Evolutionary conservation across 1,140 invertebrate genomes (phyloP).

Genomic region (Zaprionus taronus): DNA sequence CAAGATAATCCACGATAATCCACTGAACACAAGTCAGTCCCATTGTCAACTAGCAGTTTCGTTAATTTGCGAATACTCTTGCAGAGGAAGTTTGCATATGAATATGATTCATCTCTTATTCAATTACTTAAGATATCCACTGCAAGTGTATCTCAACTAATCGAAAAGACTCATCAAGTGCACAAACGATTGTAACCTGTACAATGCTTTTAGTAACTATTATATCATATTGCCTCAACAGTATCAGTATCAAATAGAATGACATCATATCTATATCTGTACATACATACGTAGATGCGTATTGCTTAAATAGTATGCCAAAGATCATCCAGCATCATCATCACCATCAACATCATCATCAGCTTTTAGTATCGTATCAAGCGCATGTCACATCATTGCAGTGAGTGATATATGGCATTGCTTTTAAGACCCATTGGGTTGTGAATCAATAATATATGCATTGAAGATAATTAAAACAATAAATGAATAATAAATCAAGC

Average conservation of each 20-base stretch:
- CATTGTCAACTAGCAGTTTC: not conserved
- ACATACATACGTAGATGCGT: slow-evolving; percentile 14
- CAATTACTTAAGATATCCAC: not conserved
- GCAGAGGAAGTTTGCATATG: slow-evolving; percentile 8
- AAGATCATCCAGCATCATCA: not conserved
- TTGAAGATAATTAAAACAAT: not conserved
- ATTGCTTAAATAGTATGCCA: slow-evolving; percentile 7
- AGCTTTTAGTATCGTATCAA: slow-evolving; percentile 9
- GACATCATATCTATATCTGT: not conserved
- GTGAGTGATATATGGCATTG: not conserved
- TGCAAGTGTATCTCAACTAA: slow-evolving; percentile 14
- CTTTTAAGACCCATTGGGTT: not conserved
- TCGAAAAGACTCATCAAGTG: slow-evolving; percentile 18
- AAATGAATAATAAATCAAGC: slow-evolving; percentile 4
- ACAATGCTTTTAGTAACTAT: slow-evolving; percentile 16
- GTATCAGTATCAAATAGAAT: slow-evolving; percentile 11
- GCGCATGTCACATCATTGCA: slow-evolving; percentile 15
- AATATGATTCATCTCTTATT: not conserved
- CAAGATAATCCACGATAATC: slow-evolving; percentile 1
- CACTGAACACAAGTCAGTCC: slow-evolving; percentile 9
- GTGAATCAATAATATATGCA: not conserved
- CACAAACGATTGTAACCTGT: slow-evolving; percentile 13
- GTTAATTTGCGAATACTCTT: not conserved
- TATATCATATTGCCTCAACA: slow-evolving; percentile 10
- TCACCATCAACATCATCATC: slow-evolving; percentile 18